phyloP scores from a whole-genome alignment of 1,140 invertebrate genomes.

The Conus betulinus region DNA sequence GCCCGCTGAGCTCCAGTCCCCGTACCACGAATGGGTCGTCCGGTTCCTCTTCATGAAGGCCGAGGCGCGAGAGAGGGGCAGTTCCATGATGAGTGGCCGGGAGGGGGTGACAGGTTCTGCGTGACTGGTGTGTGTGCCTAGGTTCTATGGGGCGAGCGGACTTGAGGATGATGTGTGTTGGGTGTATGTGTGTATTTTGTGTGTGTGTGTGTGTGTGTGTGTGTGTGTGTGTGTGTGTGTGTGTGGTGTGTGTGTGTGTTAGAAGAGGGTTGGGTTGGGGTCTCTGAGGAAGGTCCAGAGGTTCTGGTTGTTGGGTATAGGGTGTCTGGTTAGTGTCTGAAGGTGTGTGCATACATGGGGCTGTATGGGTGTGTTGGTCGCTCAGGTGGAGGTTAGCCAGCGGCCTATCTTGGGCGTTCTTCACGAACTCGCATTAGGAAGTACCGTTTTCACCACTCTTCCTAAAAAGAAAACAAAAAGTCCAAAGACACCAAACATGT shows the following conservation, averaged over 20 bases:
- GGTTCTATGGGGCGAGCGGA: not conserved
- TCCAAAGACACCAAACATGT: too few relatives aligned
- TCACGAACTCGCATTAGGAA: not conserved
- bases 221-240: too few relatives aligned
- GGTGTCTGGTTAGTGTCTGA: not conserved
- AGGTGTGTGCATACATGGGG: too few relatives aligned
- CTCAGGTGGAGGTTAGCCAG: not conserved
- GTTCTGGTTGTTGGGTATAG: too few relatives aligned
- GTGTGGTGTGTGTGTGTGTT: too few relatives aligned
- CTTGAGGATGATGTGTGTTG: not conserved
- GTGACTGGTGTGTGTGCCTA: too few relatives aligned
- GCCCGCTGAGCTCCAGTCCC: not conserved
- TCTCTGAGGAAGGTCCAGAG: too few relatives aligned
- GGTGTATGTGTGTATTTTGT: not conserved
- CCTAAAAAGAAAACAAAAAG: not conserved
- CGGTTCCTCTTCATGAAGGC: slow-evolving; percentile 32
- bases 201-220: too few relatives aligned
- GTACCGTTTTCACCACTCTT: not conserved
- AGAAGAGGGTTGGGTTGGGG: too few relatives aligned
- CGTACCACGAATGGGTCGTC: slow-evolving; percentile 38
- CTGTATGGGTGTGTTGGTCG: too few relatives aligned
- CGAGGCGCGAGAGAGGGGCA: slow-evolving; percentile 10
- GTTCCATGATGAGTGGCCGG: slow-evolving; percentile 8
- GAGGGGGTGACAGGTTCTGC: not conserved
- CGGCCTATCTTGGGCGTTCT: not conserved